Percentiles rank a stretch among this genome's conserved stretches.
These are phyloP conservation scores for Ranitomeya imitator DNA, from an alignment of 2,113 vertebrate genomes.

Conservation along the genomic window DNA sequence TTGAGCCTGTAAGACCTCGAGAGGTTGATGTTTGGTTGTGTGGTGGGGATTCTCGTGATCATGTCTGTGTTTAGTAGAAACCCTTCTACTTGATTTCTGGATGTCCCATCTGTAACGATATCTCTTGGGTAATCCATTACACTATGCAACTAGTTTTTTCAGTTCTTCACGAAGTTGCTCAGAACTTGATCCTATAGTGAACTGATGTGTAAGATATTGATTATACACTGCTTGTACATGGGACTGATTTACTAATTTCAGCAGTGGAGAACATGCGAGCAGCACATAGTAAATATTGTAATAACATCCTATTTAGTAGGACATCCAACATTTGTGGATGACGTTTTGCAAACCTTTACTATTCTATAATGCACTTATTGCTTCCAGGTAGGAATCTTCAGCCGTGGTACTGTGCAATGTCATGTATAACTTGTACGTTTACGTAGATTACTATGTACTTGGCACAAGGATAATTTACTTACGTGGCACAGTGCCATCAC, in stretches of 20 bases:
- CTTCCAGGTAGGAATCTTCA: background rate
- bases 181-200: background rate
- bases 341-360: background rate
- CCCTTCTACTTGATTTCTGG: background rate
- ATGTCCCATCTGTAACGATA: too few relatives aligned
- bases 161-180: background rate
- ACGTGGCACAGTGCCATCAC: background rate
- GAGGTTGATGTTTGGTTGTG: background rate
- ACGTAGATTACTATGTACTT: background rate
- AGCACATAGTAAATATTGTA: slow-evolving; percentile 1
- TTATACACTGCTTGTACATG: background rate
- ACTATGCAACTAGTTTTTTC: background rate
- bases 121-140: too few relatives aligned
- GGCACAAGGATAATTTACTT: background rate
- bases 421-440: background rate
- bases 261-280: background rate
- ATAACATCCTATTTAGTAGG: background rate
- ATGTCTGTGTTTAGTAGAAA: background rate
- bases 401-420: background rate
- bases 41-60: background rate
- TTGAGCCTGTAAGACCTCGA: background rate
- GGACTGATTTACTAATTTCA: background rate
- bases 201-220: background rate
- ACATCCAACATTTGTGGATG: background rate
- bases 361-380: background rate